Percentiles rank a stretch among this genome's conserved stretches.
Evolutionary conservation across 1,140 invertebrate genomes (phyloP).

Genomic region (Leptestheria dahalacensis): DNA sequence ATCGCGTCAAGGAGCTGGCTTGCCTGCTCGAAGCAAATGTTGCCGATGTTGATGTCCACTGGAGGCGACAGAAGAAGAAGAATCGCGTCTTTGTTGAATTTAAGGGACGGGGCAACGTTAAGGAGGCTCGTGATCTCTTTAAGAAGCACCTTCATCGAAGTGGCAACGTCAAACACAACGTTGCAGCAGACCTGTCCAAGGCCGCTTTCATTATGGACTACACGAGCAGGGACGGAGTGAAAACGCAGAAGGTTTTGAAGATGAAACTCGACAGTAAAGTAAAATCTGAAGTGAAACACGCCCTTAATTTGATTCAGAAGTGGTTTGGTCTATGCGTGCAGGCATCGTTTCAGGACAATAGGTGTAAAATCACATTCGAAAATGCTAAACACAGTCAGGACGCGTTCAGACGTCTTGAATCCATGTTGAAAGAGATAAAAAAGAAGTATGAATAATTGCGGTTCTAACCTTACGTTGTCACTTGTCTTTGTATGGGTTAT

Average conservation of each 20-base stretch:
- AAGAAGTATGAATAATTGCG: background rate
- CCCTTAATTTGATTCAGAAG: background rate
- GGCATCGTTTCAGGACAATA: background rate
- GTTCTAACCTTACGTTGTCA: too few relatives aligned
- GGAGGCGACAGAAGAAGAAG: background rate
- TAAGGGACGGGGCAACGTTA: background rate
- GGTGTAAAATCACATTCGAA: background rate
- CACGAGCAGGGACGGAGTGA: background rate
- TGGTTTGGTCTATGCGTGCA: background rate
- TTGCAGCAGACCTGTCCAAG: background rate
- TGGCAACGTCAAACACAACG: background rate
- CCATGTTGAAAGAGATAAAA: background rate
- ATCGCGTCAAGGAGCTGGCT: background rate
- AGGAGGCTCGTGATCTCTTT: background rate
- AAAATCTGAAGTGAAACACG: background rate
- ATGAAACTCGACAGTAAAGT: background rate
- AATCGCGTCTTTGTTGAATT: background rate
- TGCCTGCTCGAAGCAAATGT: background rate
- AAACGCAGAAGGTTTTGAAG: background rate
- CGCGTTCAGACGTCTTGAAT: background rate
- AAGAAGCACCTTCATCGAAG: background rate
- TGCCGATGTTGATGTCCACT: background rate
- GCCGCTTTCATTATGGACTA: too few relatives aligned
- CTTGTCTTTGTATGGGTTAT: too few relatives aligned
- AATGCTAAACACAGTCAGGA: background rate